Evolutionary conservation across 1,140 invertebrate genomes (phyloP), one percentile per base, ranked within the genome.

Genomic region (Leucophenga varia): DNA sequence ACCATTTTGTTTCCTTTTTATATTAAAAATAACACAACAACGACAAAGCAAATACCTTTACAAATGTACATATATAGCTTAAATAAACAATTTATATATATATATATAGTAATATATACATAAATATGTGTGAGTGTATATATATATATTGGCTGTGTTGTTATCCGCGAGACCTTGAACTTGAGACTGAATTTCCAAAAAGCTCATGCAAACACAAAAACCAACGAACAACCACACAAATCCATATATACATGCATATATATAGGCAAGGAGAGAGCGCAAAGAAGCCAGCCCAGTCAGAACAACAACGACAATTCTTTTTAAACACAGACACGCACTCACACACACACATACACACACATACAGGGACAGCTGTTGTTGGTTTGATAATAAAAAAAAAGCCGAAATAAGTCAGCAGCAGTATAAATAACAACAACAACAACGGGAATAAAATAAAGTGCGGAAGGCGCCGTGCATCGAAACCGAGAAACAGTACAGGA

Each of bases 101-200:
- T n/a, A n/a, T n/a, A n/a, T n/a, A n/a, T n/a, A n/a, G n/a, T n/a
- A n/a, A n/a, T n/a, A n/a, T n/a, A n/a, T n/a, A n/a, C n/a, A n/a
- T n/a, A n/a, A n/a, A n/a, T 25, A 41, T 46, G 16, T 46, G 47
- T 55, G 46, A 42, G 44, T 45, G 59, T 52, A 36, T 30, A 42
- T 42, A 46, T n/a, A n/a, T n/a, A n/a, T n/a, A n/a, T n/a, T n/a
- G n/a, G n/a, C n/a, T n/a, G 47, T 51, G 22, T 39, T 45, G 54
- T 63, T 63, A 72, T 71, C 64, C 68, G 64, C 61, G 68, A 72
- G 68, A 72, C 69, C 69, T 72, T 72, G 69, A 72, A 72, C 69
- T 72, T 72, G 69, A 72, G 69, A 72, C 69, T 72, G 70, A 72
- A 72, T 72, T 72, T 72, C 69, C 69, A 72, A 72, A 72, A 72